Evolutionary conservation across 2,113 vertebrate species (phyloP), one percentile per base, ranked within the genome.

Genomic region (Oncorhynchus nerka): DNA sequence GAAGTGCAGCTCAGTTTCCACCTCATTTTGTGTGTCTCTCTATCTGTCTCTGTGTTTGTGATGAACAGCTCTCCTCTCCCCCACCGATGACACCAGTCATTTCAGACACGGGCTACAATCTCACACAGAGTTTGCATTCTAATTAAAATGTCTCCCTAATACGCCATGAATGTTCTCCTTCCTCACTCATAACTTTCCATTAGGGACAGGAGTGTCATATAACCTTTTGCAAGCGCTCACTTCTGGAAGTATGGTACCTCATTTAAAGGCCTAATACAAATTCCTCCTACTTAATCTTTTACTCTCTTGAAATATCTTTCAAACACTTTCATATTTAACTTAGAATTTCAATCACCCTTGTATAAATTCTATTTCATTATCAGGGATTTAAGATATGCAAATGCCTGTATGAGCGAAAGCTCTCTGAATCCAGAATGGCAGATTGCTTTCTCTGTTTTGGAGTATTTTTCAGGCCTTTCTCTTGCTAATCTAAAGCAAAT

Each of bases 281-380:
- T 61, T 20, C 59, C 59, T 61, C 6, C 59, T 62, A n/a, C 59
- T 62, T 62, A 2, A 62, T 24, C 20, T 62, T 62, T n/a, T 22
- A 22, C n/a, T 24, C 20, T 62, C 51, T 62, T 62, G 8, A 62
- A 22, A 22, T 22, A 62, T 7, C 15, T 62, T 62, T 22, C 70
- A 55, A 51, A 61, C 75, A 74, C 79, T 78, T 81, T 83, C 71
- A 49, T 80, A 77, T 81, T 77, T 84, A 85, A 85, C 79, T 77
- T 83, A 75, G 57, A 79, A 80, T 82, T 84, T 32, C 77, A 87
- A 82, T 88, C 84, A 81, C 73, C 79, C 84, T 81, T 84, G 84
- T 85, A 81, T 85, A 84, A 85, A 86, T 83, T 84, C 65, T 72
- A 79, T 87, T 88, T 84, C 83, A 87, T 89, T 82, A 82, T 72